Evolutionary conservation across 1,140 invertebrate genomes (phyloP), one percentile per base, ranked within the genome.

Genomic region (Lordiphosa clarofinis): DNA sequence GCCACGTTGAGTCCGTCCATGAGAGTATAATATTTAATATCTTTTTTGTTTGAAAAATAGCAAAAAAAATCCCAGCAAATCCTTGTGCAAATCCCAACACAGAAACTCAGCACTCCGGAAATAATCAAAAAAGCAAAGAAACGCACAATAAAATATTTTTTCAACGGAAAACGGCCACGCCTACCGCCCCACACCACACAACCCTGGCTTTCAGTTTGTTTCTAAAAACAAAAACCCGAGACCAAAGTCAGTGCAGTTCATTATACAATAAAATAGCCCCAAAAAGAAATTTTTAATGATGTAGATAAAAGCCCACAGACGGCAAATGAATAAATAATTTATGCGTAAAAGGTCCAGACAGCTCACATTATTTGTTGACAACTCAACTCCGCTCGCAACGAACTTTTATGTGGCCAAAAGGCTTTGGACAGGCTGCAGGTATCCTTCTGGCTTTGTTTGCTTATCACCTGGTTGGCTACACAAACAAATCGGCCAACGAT

Each of bases 321-420:
- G 57, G 50, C 68, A 84, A 84, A 84, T 78, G 79, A 82, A 82
- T 84, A 84, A 78, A 84, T 84, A 66, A 84, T 84, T 82, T 82
- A 84, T 86, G 78, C 78, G 68, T 68, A 55, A 73, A 49, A 54
- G 44, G 43, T 43, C 56, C 55, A 62, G 49, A 53, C 39, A 43
- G 49, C 12, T 54, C 43, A 67, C 72, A 75, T 75, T 82, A 69
- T 69, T 68, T 69, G 65, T 42, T 28, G 59, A 33, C 15, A 38
- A 58, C 74, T 63, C 54, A 55, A 60, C 54, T 40, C 48, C 42
- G 24, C 12, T 47, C 24, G 40, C 35, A 39, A 13, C 50, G 35
- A 49, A 38, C 28, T 40, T 53, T 59, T 42, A 8, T 15, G n/a
- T 15, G 31, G 43, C 24, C 49, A 43, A 38, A 69, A 50, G 44